Conservation (phyloP, 2,113 vertebrate genomes). For the Romanogobio albipinnatus region DNA sequence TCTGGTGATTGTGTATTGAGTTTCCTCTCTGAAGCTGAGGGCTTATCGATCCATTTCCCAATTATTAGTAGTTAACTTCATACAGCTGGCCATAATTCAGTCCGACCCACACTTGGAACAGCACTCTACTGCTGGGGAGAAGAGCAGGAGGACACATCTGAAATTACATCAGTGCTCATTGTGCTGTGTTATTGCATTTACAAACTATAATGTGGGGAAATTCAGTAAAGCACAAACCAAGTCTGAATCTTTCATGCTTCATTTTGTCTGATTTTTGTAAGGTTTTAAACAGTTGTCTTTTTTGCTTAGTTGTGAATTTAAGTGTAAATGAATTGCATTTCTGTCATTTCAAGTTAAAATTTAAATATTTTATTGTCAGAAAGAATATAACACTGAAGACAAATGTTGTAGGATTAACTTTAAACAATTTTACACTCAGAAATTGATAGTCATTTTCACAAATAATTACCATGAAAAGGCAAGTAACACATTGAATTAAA, state of each 20-base stretch:
- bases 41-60: slow-evolving; percentile 1
- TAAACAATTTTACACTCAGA: background rate
- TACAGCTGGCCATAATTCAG: slow-evolving; percentile 34
- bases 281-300: background rate
- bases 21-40: background rate
- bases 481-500: background rate
- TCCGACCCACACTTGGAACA: background rate
- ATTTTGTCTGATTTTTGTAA: background rate
- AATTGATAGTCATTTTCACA: background rate
- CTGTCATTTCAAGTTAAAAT: background rate
- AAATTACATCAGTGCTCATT: background rate
- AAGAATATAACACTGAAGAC: background rate
- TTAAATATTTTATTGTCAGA: background rate
- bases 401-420: background rate
- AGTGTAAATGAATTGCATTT: background rate
- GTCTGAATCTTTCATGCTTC: background rate
- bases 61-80: slow-evolving; percentile 2
- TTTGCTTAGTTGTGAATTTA: background rate
- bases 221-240: background rate
- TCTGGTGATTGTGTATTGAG: background rate
- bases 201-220: background rate
- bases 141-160: background rate
- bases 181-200: background rate
- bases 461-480: background rate
- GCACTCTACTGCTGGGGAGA: background rate